Conservation (phyloP, 2,797 vertebrate genomes). For the Falco naumanni region DNA sequence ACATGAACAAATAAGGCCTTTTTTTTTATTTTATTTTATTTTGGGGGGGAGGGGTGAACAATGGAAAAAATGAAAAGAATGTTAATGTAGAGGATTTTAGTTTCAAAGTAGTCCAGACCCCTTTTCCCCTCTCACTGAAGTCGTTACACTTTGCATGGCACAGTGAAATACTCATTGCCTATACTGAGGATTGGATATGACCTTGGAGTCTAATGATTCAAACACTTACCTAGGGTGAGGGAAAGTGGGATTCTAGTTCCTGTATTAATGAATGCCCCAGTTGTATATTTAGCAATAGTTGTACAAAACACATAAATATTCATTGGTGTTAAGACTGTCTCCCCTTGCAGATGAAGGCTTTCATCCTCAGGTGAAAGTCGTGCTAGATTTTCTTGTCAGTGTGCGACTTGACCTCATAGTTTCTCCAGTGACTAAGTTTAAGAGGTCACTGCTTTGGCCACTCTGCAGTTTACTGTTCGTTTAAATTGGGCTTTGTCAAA, state of each 20-base stretch:
- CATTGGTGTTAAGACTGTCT: neutral
- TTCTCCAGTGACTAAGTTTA: neutral
- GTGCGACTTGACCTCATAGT: neutral
- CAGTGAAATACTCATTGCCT: neutral
- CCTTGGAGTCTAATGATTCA: neutral
- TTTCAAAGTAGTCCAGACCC: neutral
- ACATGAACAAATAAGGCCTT: neutral
- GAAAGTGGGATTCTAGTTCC: neutral
- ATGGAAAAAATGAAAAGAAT: neutral
- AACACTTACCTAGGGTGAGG: neutral
- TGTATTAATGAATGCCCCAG: neutral
- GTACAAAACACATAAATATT: constrained; percentile 20
- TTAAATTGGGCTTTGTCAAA: neutral
- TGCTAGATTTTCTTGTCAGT: neutral
- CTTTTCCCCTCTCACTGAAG: neutral
- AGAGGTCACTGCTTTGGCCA: neutral
- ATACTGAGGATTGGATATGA: neutral
- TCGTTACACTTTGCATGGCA: neutral
- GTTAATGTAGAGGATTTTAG: neutral
- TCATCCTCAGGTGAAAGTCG: neutral
- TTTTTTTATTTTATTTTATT: neutral
- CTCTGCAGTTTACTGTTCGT: neutral
- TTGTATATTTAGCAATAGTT: constrained; percentile 14
- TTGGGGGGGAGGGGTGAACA: too few relatives aligned
- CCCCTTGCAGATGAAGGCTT: neutral